phyloP scores from a whole-genome alignment of 2,888 invertebrate genomes.

The Conomelus anceps region DNA sequence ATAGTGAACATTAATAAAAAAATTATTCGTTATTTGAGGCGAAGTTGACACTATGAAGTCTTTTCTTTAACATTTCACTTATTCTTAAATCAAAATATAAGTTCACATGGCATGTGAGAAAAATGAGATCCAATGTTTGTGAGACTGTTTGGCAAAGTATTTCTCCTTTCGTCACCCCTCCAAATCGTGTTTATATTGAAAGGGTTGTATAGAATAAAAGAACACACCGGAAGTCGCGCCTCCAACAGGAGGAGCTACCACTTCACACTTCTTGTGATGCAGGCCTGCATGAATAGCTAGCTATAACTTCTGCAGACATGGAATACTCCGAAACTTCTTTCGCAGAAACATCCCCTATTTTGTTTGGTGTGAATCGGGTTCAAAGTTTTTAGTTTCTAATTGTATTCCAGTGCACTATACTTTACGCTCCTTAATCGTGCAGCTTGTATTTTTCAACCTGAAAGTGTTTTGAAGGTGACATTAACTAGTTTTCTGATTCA shows the following conservation, averaged over 20 bases:
- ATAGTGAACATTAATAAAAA: too few relatives aligned
- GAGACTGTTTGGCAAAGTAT: not conserved
- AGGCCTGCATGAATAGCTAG: not conserved
- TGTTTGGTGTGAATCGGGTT: not conserved
- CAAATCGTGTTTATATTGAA: not conserved
- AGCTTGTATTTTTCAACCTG: too few relatives aligned
- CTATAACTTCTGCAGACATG: not conserved
- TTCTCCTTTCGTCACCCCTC: not conserved
- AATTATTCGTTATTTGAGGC: too few relatives aligned
- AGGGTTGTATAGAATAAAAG: not conserved
- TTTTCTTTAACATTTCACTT: too few relatives aligned
- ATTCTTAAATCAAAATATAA: too few relatives aligned
- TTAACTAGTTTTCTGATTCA: too few relatives aligned
- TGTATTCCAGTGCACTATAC: not conserved
- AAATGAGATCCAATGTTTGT: too few relatives aligned
- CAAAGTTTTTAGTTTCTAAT: not conserved
- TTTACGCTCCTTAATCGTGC: too few relatives aligned
- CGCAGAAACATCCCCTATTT: not conserved
- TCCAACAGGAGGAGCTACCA: not conserved
- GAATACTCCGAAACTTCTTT: not conserved
- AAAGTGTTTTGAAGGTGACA: too few relatives aligned
- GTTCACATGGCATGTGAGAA: too few relatives aligned
- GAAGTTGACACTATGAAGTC: too few relatives aligned
- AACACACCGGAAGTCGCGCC: not conserved
- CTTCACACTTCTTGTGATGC: not conserved